Percentiles rank a stretch among this genome's conserved stretches.
Conservation (phyloP, 2,113 vertebrate genomes). For the Rattus norvegicus region GRCr8 NC_086029.1:37171001-37171500, state of each 20-base stretch:
- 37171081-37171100: slow-evolving; percentile 18
- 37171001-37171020: neutral
- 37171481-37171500: neutral
- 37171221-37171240: slow-evolving; percentile 7
- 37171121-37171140: neutral
- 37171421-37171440: slow-evolving; percentile 20
- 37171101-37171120: neutral
- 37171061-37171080: slow-evolving; percentile 24
- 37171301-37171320: slow-evolving; percentile 22
- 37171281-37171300: neutral
- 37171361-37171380: neutral
- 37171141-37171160: neutral
- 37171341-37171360: neutral
- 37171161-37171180: neutral
- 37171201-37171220: neutral
- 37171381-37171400: neutral
- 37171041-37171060: neutral
- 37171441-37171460: slow-evolving; percentile 16
- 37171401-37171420: slow-evolving; percentile 18
- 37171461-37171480: neutral
- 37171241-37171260: neutral
- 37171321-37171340: slow-evolving; percentile 9
- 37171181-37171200: neutral
- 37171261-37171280: neutral
- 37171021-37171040: neutral